Base-by-base conservation (phyloP, 2,113 vertebrate species). In the Corythoichthys intestinalis region DNA sequence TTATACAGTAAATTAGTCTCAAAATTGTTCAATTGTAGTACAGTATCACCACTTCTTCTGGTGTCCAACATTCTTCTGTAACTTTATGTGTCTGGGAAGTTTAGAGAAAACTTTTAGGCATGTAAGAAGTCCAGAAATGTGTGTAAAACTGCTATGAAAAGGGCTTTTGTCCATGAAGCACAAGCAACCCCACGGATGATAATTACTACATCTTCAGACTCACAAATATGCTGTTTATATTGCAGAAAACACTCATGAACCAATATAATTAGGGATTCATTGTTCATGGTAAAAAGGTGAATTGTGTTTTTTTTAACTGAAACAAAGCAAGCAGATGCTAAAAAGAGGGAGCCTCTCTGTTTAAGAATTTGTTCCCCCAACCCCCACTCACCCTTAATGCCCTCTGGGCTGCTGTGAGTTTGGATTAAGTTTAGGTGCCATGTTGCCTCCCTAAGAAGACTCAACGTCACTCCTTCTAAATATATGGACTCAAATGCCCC, bases 401-500 rank as follows among this genome's bases (percentile, higher is more conserved):
- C 80, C 83, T 88, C 80, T 83, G 81, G 85, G 83, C 81, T 86
- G 84, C 86, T 86, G 85, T 86, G 86, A 85, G 83, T 89, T 86
- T 87, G 86, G 87, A 90, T 89, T 90, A 89, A 88, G 88, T 88
- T 88, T 88, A 85, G 86, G 80, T 85, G 87, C 81, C 65, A 47
- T 71, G 74, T 84, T 75, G 75, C 83, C 80, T 83, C 85, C 82
- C 80, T 71, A 41, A 67, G 15, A 13, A 74, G 67, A 60, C 59
- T 48, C 12, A 57, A 54, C 61, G n/a, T 62, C 76, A 78, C 53
- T 67, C 69, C 68, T 60, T 65, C 65, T 57, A 71, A 71, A 66
- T 67, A 56, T n/a, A 69, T 48, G 9, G 10, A 66, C 66, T 65
- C 63, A 53, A 58, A 38, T 41, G 35, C 60, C 53, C 57, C 50